Percentiles rank a stretch among this genome's conserved stretches.
These are phyloP conservation scores for Ceratoteleas bidentatus DNA, from an alignment of 1,140 invertebrate species.

Conservation along the genomic window DNA sequence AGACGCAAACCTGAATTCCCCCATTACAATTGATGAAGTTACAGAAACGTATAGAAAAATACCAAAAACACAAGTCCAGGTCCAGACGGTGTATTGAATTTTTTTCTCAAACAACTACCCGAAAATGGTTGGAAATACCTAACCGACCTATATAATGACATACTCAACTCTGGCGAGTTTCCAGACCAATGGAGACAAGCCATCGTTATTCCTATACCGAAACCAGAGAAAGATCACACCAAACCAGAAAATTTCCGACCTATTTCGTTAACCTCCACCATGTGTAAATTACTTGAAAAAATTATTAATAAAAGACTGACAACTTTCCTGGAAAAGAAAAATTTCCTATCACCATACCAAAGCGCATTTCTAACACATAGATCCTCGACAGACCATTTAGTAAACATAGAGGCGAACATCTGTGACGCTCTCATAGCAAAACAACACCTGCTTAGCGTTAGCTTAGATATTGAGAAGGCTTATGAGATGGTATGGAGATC, in stretches of 20 bases:
- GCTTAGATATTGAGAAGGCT: slow-evolving; percentile 1
- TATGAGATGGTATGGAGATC: not conserved
- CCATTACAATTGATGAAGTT: not conserved
- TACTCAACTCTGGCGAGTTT: slow-evolving; percentile 7
- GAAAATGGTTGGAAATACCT: not conserved
- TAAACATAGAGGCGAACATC: not conserved
- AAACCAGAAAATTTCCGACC: not conserved
- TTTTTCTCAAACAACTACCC: slow-evolving; percentile 29
- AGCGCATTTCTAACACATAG: not conserved
- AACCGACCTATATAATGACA: slow-evolving; percentile 4
- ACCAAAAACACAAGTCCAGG: slow-evolving; percentile 21
- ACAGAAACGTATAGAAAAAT: not conserved
- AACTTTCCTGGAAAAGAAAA: not conserved
- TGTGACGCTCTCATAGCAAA: not conserved
- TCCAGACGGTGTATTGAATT: slow-evolving; percentile 18
- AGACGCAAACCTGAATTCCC: not conserved
- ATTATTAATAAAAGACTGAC: not conserved
- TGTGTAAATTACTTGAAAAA: slow-evolving; percentile 5
- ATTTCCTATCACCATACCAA: slow-evolving; percentile 1
- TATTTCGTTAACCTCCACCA: not conserved
- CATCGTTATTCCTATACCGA: slow-evolving; percentile 16
- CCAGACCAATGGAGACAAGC: slow-evolving; percentile 15
- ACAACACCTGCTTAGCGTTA: not conserved
- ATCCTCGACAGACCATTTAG: not conserved
- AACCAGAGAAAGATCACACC: slow-evolving; percentile 14